These are phyloP conservation scores for Eumacrocentrus americanus DNA, from an alignment of 2,888 invertebrate genomes.

Conservation along the genomic window DNA sequence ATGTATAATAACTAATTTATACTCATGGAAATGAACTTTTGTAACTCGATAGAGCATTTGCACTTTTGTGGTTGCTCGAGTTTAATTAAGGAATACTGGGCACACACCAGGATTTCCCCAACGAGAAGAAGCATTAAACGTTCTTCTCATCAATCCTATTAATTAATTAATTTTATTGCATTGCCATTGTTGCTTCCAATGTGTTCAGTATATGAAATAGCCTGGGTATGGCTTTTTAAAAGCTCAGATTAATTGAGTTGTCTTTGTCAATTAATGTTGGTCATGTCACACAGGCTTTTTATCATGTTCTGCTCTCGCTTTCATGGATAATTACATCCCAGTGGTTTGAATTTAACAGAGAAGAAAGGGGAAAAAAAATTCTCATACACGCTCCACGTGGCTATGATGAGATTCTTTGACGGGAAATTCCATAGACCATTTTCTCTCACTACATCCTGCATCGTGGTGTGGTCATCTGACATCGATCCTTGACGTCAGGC, in stretches of 20 bases:
- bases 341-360: background rate
- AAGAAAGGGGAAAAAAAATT: background rate
- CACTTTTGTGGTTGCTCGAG: background rate
- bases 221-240: background rate
- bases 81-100: background rate
- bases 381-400: background rate
- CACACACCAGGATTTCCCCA: too few species aligned
- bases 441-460: slow-evolving; percentile 2
- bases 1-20: slow-evolving; percentile 12
- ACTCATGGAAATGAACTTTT: background rate
- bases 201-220: background rate
- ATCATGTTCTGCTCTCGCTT: too few species aligned
- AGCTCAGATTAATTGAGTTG: background rate
- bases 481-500: slow-evolving; percentile 37
- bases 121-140: background rate
- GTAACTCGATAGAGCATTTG: too few species aligned
- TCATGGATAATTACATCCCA: background rate
- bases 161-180: background rate
- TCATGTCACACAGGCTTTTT: background rate
- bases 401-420: background rate
- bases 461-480: slow-evolving; percentile 32
- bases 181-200: too few species aligned
- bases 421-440: background rate
- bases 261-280: background rate
- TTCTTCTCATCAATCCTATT: background rate